Percentiles rank a stretch among this genome's conserved stretches.
Evolutionary conservation across 2,888 invertebrate species (phyloP).

Genomic region (Drosophila subquinaria): DNA sequence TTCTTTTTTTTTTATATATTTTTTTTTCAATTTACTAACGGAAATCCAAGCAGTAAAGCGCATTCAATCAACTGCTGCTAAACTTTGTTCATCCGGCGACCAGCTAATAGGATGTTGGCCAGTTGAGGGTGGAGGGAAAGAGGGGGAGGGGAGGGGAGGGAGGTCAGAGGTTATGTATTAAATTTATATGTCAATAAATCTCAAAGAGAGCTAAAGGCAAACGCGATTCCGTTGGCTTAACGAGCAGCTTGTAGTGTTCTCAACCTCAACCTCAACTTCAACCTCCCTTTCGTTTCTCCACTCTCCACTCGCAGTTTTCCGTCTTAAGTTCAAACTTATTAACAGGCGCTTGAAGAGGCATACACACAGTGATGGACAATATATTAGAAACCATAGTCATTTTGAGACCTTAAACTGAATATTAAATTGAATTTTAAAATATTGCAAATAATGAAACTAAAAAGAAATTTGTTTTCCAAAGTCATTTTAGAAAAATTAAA

Average conservation of each 20-base stretch:
- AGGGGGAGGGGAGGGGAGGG: not conserved
- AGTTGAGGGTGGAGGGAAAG: too few species aligned
- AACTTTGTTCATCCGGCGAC: slow-evolving; percentile 62
- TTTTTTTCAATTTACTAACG: slow-evolving; percentile 77
- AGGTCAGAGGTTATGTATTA: slow-evolving; percentile 49
- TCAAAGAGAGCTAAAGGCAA: slow-evolving; percentile 69
- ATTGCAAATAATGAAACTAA: too few species aligned
- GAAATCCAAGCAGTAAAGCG: slow-evolving; percentile 78
- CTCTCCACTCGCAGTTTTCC: not conserved
- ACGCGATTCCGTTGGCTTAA: slow-evolving; percentile 64
- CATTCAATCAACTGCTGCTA: slow-evolving; percentile 74
- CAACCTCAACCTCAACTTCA: too few species aligned
- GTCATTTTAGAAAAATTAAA: too few species aligned
- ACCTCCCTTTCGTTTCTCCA: too few species aligned
- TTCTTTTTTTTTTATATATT: not conserved
- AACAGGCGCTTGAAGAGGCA: slow-evolving; percentile 55
- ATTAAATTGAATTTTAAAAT: too few species aligned
- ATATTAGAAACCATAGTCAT: too few species aligned
- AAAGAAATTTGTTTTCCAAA: too few species aligned
- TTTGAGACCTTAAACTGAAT: too few species aligned
- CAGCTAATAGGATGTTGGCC: not conserved
- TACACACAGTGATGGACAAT: not conserved
- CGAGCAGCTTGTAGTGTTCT: slow-evolving; percentile 30
- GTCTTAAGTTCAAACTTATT: slow-evolving; percentile 59
- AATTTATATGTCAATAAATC: slow-evolving; percentile 80